Evolutionary conservation across 2,888 invertebrate species (phyloP).

Genomic region (Synanthedon vespiformis): DNA sequence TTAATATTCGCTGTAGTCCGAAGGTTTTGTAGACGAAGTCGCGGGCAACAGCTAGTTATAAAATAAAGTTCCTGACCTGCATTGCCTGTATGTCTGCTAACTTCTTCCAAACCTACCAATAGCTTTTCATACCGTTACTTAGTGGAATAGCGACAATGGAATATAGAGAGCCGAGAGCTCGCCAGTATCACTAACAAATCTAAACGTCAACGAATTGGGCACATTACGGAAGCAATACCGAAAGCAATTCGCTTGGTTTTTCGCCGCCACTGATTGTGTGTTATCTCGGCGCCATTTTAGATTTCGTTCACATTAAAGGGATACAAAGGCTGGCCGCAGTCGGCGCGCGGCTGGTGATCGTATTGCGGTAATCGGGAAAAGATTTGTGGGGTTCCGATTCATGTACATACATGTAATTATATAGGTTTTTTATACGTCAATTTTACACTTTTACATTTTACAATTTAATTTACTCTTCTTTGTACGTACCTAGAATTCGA

Average conservation of each 20-base stretch:
- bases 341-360: background rate
- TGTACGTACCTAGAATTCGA: no score
- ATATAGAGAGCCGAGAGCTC: no score
- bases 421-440: background rate
- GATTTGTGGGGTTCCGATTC: background rate
- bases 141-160: no score
- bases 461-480: no score
- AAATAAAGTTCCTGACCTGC: no score
- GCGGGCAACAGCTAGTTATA: no score
- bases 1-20: no score
- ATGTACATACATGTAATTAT: background rate
- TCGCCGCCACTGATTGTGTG: background rate
- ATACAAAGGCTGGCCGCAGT: background rate
- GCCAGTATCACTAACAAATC: background rate
- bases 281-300: background rate
- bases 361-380: background rate
- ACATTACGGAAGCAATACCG: background rate
- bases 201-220: background rate
- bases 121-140: no score
- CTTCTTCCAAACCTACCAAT: no score
- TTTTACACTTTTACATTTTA: no score
- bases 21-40: no score
- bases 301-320: background rate
- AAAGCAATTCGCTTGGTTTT: background rate
- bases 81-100: no score